Evolutionary conservation across 2,797 vertebrate genomes (phyloP).

Genomic region (Myotis planiceps): DNA sequence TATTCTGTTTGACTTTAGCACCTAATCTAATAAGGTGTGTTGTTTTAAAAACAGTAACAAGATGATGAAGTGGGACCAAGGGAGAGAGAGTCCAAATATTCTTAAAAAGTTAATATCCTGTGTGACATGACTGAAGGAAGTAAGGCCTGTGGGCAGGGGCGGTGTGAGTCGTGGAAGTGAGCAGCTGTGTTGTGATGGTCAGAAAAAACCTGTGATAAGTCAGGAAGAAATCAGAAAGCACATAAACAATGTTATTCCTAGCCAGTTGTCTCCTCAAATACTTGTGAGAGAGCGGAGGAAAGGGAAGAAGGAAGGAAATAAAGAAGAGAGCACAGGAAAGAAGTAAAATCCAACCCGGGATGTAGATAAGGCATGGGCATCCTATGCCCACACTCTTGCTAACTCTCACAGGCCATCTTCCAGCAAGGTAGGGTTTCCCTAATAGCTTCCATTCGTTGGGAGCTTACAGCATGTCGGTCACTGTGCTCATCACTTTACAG

Average conservation of each 20-base stretch:
- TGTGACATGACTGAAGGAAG: neutral
- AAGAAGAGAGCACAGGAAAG: neutral
- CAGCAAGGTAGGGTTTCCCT: neutral
- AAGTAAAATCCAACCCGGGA: neutral
- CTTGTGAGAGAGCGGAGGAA: neutral
- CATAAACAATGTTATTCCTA: neutral
- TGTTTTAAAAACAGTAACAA: neutral
- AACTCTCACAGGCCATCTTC: neutral
- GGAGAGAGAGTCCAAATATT: neutral
- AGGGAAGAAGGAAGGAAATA: neutral
- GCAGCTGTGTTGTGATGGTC: neutral
- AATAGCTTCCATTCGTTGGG: neutral
- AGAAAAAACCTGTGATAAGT: neutral
- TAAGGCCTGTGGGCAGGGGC: neutral
- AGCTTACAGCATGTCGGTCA: neutral
- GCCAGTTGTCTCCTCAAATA: neutral
- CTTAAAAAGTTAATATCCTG: constrained; percentile 44
- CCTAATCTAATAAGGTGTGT: neutral
- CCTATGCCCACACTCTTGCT: neutral
- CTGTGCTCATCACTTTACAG: neutral
- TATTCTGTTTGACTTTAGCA: neutral
- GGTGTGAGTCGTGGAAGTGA: neutral
- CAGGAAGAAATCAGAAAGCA: neutral
- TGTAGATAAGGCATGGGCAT: neutral
- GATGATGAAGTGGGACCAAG: neutral